These are phyloP conservation scores for Mesembrinibis cayennensis DNA, from an alignment of 2,113 vertebrate genomes.

Conservation along the genomic window DNA sequence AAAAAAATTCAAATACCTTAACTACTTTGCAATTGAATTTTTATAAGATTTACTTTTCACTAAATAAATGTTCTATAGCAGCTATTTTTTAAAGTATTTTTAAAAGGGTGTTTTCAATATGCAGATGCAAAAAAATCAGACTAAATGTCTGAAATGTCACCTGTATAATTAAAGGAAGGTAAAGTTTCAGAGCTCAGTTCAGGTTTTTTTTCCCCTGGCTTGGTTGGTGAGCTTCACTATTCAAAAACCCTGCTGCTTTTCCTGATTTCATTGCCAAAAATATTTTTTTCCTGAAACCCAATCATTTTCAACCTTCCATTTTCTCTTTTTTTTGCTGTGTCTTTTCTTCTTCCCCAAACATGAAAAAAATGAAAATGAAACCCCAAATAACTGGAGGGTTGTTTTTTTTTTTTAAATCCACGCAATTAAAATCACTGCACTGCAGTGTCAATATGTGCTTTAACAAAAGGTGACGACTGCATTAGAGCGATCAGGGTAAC, in stretches of 20 bases:
- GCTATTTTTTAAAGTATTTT: slow-evolving; percentile 48
- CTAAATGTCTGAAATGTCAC: slow-evolving; percentile 62
- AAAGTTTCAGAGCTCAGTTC: slow-evolving; percentile 53
- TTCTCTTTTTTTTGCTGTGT: background rate
- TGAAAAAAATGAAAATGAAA: background rate
- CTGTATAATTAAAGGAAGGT: slow-evolving; percentile 65
- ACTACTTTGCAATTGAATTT: slow-evolving; percentile 81
- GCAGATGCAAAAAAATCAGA: slow-evolving; percentile 31
- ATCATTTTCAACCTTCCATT: background rate
- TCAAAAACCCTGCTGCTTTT: slow-evolving; percentile 2
- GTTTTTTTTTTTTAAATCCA: background rate
- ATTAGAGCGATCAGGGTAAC: background rate
- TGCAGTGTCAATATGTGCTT: background rate
- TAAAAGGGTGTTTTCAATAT: slow-evolving; percentile 64
- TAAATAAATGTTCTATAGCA: slow-evolving; percentile 62
- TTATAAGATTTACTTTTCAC: slow-evolving; percentile 77
- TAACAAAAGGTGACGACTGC: background rate
- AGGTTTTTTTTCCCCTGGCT: background rate
- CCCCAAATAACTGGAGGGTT: background rate
- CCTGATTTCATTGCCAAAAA: background rate
- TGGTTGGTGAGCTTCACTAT: background rate
- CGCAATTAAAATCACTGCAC: background rate
- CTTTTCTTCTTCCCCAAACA: background rate
- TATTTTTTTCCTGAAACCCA: background rate
- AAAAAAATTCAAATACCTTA: slow-evolving; percentile 82